These are phyloP conservation scores for Spisula solida DNA, from an alignment of 2,888 invertebrate genomes.

Conservation along the genomic window DNA sequence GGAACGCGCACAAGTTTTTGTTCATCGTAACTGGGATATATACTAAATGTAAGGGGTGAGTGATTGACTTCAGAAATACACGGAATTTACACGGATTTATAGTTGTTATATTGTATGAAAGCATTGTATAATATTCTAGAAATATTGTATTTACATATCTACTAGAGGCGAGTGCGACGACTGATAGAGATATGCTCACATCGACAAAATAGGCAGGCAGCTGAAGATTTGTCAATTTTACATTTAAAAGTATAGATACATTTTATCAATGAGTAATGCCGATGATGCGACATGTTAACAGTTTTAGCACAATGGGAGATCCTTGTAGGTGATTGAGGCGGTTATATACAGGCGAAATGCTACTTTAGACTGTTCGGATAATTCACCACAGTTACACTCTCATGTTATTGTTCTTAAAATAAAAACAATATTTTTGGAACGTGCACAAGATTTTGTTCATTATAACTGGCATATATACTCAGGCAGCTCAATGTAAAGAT, in stretches of 20 bases:
- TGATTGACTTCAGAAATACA: background rate
- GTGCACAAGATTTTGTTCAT: background rate
- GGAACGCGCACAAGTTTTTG: background rate
- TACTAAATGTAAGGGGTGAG: background rate
- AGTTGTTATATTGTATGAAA: background rate
- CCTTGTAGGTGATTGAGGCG: background rate
- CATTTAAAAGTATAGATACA: background rate
- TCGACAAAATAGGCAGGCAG: background rate
- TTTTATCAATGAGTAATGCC: background rate
- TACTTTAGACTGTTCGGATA: background rate
- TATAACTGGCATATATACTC: background rate
- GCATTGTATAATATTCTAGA: background rate
- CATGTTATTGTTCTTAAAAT: background rate
- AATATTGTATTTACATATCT: background rate
- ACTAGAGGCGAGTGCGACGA: too few relatives aligned
- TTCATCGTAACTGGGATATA: background rate
- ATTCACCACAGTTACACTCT: background rate
- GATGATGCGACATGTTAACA: background rate
- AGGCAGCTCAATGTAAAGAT: background rate
- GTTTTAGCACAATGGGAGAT: background rate
- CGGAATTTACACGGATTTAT: background rate
- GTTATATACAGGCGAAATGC: background rate
- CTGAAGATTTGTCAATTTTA: background rate
- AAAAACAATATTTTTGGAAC: background rate
- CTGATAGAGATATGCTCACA: too few relatives aligned